Evolutionary conservation across 2,113 vertebrate genomes (phyloP), one percentile per base, ranked within the genome.

Genomic region (Phyllostomus discolor): DNA sequence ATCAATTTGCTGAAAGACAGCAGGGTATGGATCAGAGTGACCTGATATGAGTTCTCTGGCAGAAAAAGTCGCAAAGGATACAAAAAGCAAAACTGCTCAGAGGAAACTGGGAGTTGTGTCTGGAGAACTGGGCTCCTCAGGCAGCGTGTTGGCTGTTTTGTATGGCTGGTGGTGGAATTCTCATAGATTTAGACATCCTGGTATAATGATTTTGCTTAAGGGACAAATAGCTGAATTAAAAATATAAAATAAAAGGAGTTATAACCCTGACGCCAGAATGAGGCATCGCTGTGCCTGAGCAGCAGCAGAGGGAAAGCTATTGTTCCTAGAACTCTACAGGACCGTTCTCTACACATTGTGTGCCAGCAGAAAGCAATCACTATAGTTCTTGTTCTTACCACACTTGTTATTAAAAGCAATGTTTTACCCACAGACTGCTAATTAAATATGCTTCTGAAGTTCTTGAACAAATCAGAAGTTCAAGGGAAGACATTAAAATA

Each of bases 381-480:
- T 88, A 3, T 26, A 26, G 31, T 64, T 50, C 19, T 7, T 81
- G 48, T 80, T 88, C 54, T 85, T 46, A 90, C 54, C 19, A 22
- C 41, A 38, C 10, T 73, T 48, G 7, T 50, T 82, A 75, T 73
- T 79, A 69, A 52, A 92, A 59, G 57, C 31, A 81, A 62, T 92
- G 75, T 85, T 70, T 88, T 84, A 52, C n/a, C 28, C 46, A 59
- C 46, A 43, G 33, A 41, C 14, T n/a, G 31, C 50, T 48, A 92
- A 91, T 62, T 85, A 85, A 85, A 92, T 81, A 95, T 76, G 57
- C 2, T 31, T 24, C 66, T 90, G 6, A 95, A 90, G 38, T 67
- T 90, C 41, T 95, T 81, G 59, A 94, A 85, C 46, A 97, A 92
- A 81, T 92, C 75, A 79, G 76, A 92, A 85, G 43, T 80, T 90